Evolutionary conservation across 1,140 invertebrate genomes (phyloP).

Genomic region (Ips nitidus): DNA sequence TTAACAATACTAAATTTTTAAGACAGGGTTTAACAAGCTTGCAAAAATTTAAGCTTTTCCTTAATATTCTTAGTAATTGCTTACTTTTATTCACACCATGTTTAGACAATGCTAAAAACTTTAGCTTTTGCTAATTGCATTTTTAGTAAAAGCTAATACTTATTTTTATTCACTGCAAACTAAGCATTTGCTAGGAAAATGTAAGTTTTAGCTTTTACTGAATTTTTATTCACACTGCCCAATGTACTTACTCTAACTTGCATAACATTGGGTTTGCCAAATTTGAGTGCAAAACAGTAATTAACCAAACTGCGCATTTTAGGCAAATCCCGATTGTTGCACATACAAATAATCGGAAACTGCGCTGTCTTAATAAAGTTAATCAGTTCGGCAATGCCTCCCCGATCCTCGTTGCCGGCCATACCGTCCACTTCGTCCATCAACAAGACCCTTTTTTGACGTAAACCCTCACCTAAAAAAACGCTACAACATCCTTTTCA

Average conservation of each 20-base stretch:
- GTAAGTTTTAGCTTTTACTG: neutral
- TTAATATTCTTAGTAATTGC: too few species aligned
- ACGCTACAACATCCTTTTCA: too few species aligned
- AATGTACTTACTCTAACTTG: slow-evolving; percentile 78
- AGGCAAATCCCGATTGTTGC: slow-evolving; percentile 92
- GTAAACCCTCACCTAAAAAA: neutral
- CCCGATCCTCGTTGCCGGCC: slow-evolving; percentile 98
- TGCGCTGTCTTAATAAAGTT: slow-evolving; percentile 86
- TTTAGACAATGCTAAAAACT: too few species aligned
- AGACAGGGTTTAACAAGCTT: too few species aligned
- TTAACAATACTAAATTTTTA: too few species aligned
- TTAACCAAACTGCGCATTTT: slow-evolving; percentile 94
- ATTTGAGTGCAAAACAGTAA: slow-evolving; percentile 93
- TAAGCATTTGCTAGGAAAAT: too few species aligned
- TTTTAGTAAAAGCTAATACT: too few species aligned
- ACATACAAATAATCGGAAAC: slow-evolving; percentile 97
- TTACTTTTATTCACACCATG: too few species aligned
- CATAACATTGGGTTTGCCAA: slow-evolving; percentile 77
- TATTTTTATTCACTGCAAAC: too few species aligned
- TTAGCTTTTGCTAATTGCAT: too few species aligned
- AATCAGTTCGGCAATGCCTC: slow-evolving; percentile 94
- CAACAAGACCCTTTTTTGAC: slow-evolving; percentile 82
- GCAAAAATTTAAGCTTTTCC: too few species aligned
- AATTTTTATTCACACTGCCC: neutral
- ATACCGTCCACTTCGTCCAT: slow-evolving; percentile 99